Evolutionary conservation across 2,797 vertebrate species (phyloP).

Genomic region (Malurus splendens): DNA sequence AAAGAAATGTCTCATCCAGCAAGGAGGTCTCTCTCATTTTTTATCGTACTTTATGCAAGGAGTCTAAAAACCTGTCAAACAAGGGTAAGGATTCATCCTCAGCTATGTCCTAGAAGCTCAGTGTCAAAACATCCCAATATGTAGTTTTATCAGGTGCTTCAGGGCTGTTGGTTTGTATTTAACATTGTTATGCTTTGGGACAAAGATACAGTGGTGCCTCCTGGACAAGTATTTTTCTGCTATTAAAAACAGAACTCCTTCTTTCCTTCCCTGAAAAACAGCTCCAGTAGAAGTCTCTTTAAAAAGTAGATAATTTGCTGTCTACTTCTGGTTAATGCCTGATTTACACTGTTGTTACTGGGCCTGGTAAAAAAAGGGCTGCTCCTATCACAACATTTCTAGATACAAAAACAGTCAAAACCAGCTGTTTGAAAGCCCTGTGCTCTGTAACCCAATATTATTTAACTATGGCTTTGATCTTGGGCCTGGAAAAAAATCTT

Average conservation of each 20-base stretch:
- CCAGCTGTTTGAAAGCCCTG: conserved; percentile 40
- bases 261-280: conserved; percentile 19
- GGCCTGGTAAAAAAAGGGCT: conserved; percentile 32
- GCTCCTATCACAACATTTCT: conserved; percentile 59
- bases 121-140: neutral
- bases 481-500: conserved; percentile 54
- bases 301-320: conserved; percentile 44
- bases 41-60: neutral
- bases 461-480: conserved; percentile 66
- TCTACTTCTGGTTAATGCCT: conserved; percentile 55
- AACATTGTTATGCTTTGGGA: conserved; percentile 42
- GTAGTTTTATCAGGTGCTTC: conserved; percentile 17
- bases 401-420: conserved; percentile 56
- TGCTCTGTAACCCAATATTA: conserved; percentile 48
- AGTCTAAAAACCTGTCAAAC: neutral
- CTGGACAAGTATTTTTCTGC: conserved; percentile 36
- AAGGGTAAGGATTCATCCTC: neutral
- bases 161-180: conserved; percentile 40
- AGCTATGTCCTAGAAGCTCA: neutral
- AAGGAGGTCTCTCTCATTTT: neutral
- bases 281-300: neutral
- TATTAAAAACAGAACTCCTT: conserved; percentile 42
- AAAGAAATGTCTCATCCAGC: neutral
- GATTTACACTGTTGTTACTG: conserved; percentile 46
- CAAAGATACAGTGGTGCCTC: conserved; percentile 50